These are phyloP conservation scores for Apamea anceps DNA, from an alignment of 2,888 invertebrate genomes.

Conservation along the genomic window DNA sequence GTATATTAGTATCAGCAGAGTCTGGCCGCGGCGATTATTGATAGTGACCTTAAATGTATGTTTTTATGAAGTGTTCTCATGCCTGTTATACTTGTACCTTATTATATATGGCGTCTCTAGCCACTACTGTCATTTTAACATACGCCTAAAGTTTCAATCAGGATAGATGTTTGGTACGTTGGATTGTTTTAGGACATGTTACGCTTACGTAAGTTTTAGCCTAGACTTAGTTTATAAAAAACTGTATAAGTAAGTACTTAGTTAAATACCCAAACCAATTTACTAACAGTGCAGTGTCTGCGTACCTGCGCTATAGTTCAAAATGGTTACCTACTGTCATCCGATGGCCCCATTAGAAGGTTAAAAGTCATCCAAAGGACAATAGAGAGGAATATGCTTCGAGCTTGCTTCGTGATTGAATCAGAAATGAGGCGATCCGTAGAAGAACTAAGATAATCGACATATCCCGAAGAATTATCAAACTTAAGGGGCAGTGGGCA, in stretches of 20 bases:
- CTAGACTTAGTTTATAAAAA: not conserved
- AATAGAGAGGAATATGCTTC: not conserved
- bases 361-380: not conserved
- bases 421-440: not conserved
- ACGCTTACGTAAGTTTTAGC: not conserved
- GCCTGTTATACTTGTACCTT: not conserved
- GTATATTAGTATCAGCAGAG: not conserved
- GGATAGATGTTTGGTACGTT: not conserved
- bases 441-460: not conserved
- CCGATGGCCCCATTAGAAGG: not conserved
- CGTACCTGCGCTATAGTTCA: not conserved
- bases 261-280: too few relatives aligned
- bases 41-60: not conserved
- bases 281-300: not conserved
- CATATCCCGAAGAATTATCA: not conserved
- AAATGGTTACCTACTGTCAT: not conserved
- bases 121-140: constrained; percentile 1
- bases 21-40: not conserved
- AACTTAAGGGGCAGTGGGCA: not conserved
- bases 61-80: too few relatives aligned
- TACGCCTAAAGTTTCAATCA: not conserved
- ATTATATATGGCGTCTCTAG: not conserved
- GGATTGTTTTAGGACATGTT: not conserved
- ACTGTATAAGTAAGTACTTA: too few relatives aligned
- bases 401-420: not conserved